A percentile compares a stretch with the other conserved stretches of the same genome.
phyloP scores from a whole-genome alignment of 1,140 invertebrate genomes.

The Aleiodes sp. region DNA sequence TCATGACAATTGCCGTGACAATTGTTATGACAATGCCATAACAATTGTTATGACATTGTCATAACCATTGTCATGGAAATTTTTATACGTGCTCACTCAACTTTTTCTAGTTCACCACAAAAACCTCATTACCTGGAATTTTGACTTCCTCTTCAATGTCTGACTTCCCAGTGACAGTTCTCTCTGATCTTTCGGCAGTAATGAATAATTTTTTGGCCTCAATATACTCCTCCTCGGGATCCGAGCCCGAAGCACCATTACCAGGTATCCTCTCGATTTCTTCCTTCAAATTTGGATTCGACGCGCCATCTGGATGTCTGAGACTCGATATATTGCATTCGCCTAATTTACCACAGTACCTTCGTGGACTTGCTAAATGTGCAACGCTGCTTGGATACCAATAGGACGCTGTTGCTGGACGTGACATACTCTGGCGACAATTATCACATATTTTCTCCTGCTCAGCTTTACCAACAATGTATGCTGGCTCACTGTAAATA shows the following conservation, averaged over 20 bases:
- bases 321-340: constrained; percentile 76
- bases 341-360: constrained; percentile 63
- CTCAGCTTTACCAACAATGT: constrained; percentile 69
- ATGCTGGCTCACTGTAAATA: constrained; percentile 85
- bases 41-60: no score
- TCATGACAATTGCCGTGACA: no score
- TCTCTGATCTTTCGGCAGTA: constrained; percentile 56
- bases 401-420: constrained; percentile 74
- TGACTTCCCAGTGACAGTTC: constrained; percentile 66
- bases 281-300: constrained; percentile 86
- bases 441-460: constrained; percentile 82
- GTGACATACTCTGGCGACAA: constrained; percentile 75
- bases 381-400: constrained; percentile 67
- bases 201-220: constrained; percentile 71
- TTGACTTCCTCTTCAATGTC: constrained; percentile 64
- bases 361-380: constrained; percentile 61
- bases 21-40: no score
- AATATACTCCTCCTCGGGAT: constrained; percentile 69
- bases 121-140: constrained; percentile 57
- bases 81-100: no score
- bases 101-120: background rate
- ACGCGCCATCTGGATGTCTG: constrained; percentile 88
- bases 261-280: constrained; percentile 75
- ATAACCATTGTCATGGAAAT: no score
- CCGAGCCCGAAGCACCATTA: constrained; percentile 73